Evolutionary conservation across 2,888 invertebrate genomes (phyloP), one percentile per base, ranked within the genome.

Genomic region (Stratiomys singularior): DNA sequence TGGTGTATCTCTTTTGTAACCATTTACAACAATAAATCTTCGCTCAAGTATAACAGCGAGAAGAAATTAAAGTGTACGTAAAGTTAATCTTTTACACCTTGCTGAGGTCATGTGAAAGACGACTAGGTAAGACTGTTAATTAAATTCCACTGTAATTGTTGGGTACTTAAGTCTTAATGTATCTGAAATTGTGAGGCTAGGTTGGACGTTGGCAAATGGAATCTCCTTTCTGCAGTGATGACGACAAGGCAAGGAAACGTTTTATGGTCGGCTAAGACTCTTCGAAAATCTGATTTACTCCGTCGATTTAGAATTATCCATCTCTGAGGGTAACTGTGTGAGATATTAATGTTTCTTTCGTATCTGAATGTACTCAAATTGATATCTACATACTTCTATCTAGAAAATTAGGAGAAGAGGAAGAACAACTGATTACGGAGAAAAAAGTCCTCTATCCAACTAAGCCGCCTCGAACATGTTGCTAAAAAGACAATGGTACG

Each of bases 151-250:
- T 28, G 72, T 72, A 72, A 72, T 72, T 72, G 28, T 52, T 52
- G n/a, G 72, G 72, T 72, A 56, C 46, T 72, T 72, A 72, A 72
- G 72, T 72, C 56, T 72, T 72, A 72, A 72, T 72, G 56, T 72
- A 72, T 52, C 52, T 52, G 3, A 18, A 52, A n/a, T n/a, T 52
- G 18, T 52, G 15, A 37, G 37, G 37, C 37, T 4, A 52, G 15
- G 15, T 52, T 52, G 15, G 52, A 52, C 52, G 18, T n/a, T 52
- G 52, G 52, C 52, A 18, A 18, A 52, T 52, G 18, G 52, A 52
- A 52, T n/a, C 7, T 4, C 52, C 4, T 3, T 3, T 37, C 37
- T 5, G 37, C 37, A 5, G 37, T 52, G 52, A 44, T n/a, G 52
- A n/a, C 18, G 52, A 18, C 18, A 52, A 52, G 3, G 52, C 18